A percentile compares a stretch with the other conserved stretches of the same genome.
These are phyloP conservation scores for Sitta europaea DNA, from an alignment of 2,113 vertebrate species.

Conservation along the genomic window DNA sequence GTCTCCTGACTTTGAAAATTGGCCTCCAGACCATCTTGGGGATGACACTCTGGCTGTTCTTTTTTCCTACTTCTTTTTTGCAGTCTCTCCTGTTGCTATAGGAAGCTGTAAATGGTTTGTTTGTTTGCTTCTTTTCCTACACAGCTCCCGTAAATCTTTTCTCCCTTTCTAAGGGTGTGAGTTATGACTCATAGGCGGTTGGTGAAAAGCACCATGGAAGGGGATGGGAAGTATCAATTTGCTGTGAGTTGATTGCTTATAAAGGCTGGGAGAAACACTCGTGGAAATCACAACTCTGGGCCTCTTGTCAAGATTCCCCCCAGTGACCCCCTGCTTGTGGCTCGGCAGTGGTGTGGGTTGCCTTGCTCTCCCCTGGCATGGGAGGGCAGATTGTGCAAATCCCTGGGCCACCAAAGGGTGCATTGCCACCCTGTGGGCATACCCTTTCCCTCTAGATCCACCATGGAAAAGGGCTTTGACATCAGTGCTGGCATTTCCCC, in stretches of 20 bases:
- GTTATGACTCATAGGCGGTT: background rate
- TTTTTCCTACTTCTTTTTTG: background rate
- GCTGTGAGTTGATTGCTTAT: background rate
- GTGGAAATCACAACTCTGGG: background rate
- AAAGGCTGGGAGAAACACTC: background rate
- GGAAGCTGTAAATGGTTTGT: background rate
- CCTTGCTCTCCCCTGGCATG: rapidly evolving
- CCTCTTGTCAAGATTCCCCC: background rate
- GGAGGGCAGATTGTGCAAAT: rapidly evolving
- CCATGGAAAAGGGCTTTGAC: background rate
- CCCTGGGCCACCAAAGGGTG: background rate
- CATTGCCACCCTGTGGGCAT: background rate
- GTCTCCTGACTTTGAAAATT: background rate
- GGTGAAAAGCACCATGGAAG: conserved; percentile 2
- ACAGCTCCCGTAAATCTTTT: background rate
- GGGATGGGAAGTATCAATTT: background rate
- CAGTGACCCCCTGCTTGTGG: rapidly evolving
- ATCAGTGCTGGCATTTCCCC: background rate
- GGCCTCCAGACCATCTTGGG: background rate
- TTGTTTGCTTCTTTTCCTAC: background rate
- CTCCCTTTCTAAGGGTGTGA: background rate
- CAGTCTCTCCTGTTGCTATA: background rate
- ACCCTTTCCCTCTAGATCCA: background rate
- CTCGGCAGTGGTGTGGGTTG: background rate
- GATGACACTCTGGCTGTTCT: background rate